Percentiles rank a stretch among this genome's conserved stretches.
These are phyloP conservation scores for Laterallus jamaicensis DNA, from an alignment of 2,113 vertebrate species.

Conservation along the genomic window DNA sequence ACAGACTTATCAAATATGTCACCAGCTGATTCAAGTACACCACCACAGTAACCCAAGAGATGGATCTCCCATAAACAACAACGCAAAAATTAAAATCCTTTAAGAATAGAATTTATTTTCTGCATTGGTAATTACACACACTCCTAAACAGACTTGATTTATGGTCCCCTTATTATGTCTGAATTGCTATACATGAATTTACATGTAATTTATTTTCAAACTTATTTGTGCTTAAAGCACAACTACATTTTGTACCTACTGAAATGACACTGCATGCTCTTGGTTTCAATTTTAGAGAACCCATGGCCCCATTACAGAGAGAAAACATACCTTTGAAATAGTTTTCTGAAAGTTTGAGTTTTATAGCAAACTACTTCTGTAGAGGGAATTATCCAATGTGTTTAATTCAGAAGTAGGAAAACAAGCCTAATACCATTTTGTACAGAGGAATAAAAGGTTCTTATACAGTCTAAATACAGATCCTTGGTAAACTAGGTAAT, in stretches of 20 bases:
- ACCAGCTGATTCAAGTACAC: neutral
- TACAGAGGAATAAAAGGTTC: neutral
- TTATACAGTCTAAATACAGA: neutral
- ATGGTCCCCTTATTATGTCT: neutral
- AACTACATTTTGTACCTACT: neutral
- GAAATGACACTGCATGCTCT: neutral
- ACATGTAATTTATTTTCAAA: neutral
- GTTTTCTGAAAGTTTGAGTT: neutral
- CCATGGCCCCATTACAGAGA: neutral
- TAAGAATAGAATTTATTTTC: neutral
- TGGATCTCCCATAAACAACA: neutral
- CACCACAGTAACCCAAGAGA: neutral
- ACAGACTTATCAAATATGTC: neutral
- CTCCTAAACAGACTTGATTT: neutral
- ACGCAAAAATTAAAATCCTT: neutral
- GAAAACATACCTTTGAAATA: neutral
- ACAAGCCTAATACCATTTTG: neutral
- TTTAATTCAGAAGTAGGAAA: slow-evolving; percentile 1
- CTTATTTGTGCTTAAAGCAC: neutral
- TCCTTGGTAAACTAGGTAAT: neutral
- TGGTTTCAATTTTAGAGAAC: neutral
- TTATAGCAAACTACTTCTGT: neutral
- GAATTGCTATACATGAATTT: neutral
- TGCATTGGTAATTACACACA: neutral
- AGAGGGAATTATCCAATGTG: neutral